Conservation (phyloP, 2,797 vertebrate genomes). For the Buceros bicornis region DNA sequence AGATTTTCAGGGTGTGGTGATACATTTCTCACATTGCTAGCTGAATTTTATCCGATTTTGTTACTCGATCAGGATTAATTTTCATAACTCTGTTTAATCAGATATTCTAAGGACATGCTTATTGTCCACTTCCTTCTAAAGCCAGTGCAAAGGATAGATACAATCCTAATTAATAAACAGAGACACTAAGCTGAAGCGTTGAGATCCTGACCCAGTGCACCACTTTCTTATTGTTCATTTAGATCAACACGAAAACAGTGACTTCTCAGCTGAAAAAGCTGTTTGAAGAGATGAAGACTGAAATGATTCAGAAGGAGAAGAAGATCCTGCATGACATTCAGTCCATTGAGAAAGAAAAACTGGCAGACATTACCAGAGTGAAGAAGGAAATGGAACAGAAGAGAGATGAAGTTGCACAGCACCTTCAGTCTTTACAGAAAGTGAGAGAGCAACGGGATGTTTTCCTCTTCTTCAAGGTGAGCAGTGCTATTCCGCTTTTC, state of each 20-base stretch:
- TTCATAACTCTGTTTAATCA: not conserved
- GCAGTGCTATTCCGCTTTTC: not conserved
- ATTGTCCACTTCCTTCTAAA: not conserved
- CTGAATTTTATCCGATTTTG: not conserved
- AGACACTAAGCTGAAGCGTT: not conserved
- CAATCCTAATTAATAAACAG: not conserved
- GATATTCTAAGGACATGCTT: not conserved
- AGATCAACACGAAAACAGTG: not conserved
- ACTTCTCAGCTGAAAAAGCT: not conserved
- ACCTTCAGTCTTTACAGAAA: constrained; percentile 18
- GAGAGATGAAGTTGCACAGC: not conserved
- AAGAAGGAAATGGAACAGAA: not conserved
- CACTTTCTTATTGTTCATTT: not conserved
- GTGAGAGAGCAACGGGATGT: not conserved
- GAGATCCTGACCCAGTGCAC: not conserved
- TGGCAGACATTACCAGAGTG: not conserved
- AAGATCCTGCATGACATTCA: not conserved
- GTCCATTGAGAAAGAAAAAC: not conserved
- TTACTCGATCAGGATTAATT: not conserved
- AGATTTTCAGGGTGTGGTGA: not conserved
- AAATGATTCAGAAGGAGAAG: not conserved
- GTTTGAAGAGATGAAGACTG: not conserved
- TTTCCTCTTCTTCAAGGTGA: constrained; percentile 51
- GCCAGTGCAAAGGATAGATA: not conserved
- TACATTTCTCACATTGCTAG: not conserved